Base-by-base conservation (phyloP, 2,888 invertebrate genomes). In the Argynnis bischoffii region DNA sequence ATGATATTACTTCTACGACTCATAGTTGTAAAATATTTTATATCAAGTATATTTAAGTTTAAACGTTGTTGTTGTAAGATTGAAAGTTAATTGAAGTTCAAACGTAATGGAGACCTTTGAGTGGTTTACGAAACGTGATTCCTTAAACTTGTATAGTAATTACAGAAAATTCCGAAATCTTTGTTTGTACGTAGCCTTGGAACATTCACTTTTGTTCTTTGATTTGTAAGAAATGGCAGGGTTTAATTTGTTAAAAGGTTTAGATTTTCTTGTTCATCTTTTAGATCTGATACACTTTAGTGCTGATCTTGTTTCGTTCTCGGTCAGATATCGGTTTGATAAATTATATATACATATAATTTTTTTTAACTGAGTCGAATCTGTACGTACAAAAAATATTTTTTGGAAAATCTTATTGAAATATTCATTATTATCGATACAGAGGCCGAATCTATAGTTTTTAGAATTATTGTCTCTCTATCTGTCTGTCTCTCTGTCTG, bases 111-210 rank as follows among this genome's bases (percentile, higher is more conserved):
- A 35, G 6, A 64, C 18, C 63, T 16, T 74, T 73, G 70, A 15
- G 51, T 41, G 47, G 13, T 67, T 21, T 41, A 59, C 35, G 59
- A 70, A 63, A 73, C 76, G 77, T 75, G 76, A 76, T 74, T 74
- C 74, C 71, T 68, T 77, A 79, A 83, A 81, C 60, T 68, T 69
- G 61, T 78, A 77, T 78, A 80, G 82, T 84, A 82, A 84, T 84
- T 77, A 81, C 75, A 77, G 80, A 79, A 82, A 81, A 79, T 55
- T 55, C 60, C 60, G 69, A 79, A 81, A 82, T 81, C 80, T 80
- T 80, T 76, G 66, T 60, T 66, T 66, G 60, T 60, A 66, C 54
- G 65, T 66, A 72, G 73, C 81, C 81, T 83, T 81, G 80, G 72
- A 60, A 65, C 67, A 65, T 69, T 69, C 68, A 64, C 68, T 69